Evolutionary conservation across 2,888 invertebrate species (phyloP).

Genomic region (Bimastos eiseni): DNA sequence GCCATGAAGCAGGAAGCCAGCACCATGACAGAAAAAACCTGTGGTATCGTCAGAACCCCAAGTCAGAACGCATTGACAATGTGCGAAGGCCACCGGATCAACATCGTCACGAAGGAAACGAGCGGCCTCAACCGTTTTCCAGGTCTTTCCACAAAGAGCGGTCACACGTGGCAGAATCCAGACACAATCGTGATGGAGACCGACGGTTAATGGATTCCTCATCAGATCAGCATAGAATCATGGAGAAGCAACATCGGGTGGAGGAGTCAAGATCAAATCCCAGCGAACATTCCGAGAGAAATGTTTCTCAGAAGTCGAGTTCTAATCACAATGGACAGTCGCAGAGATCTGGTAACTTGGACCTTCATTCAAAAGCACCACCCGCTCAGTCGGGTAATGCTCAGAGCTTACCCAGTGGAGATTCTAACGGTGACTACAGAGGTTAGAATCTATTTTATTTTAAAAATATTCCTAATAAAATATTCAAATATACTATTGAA

Average conservation of each 20-base stretch:
- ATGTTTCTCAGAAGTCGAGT: not conserved
- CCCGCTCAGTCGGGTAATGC: not conserved
- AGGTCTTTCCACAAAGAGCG: not conserved
- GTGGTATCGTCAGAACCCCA: not conserved
- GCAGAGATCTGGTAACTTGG: not conserved
- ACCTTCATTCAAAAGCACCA: not conserved
- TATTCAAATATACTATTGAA: not conserved
- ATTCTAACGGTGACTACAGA: not conserved
- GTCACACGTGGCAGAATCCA: not conserved
- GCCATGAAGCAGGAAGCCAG: too few relatives aligned
- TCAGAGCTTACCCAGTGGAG: not conserved
- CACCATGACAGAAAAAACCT: too few relatives aligned
- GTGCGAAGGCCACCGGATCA: not conserved
- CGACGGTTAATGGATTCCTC: not conserved
- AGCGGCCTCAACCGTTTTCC: not conserved
- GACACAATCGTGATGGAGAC: not conserved
- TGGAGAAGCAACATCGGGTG: not conserved
- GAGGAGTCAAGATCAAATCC: not conserved
- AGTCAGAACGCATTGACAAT: not conserved
- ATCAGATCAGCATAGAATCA: not conserved
- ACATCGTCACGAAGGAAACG: not conserved
- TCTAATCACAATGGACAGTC: not conserved
- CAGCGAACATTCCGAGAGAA: not conserved
- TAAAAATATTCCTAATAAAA: not conserved
- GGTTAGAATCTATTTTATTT: not conserved